Evolutionary conservation across 2,888 invertebrate genomes (phyloP).

Genomic region (Synergus gifuensis): DNA sequence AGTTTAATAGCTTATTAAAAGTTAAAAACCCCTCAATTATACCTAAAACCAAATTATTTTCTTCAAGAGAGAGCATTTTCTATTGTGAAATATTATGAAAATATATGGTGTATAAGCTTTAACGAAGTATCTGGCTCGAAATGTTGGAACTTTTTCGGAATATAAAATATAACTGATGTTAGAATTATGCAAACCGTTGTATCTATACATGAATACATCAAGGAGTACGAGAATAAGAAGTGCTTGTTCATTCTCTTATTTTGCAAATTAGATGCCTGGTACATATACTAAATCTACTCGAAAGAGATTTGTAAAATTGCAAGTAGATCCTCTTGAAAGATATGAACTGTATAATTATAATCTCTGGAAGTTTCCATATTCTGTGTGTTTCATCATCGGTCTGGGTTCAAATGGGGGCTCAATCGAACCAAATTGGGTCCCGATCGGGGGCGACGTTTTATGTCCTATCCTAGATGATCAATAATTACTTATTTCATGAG

Average conservation of each 20-base stretch:
- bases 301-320: background rate
- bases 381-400: background rate
- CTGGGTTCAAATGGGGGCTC: too few relatives aligned
- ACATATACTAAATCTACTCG: background rate
- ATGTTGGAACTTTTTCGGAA: background rate
- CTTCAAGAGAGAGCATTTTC: background rate
- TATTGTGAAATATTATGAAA: background rate
- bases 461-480: too few relatives aligned
- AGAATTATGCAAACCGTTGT: background rate
- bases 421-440: too few relatives aligned
- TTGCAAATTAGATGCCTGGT: background rate
- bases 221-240: background rate
- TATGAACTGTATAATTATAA: background rate
- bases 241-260: background rate
- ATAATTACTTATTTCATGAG: too few relatives aligned
- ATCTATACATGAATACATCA: background rate
- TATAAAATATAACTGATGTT: background rate
- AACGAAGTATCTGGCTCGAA: background rate
- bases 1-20: background rate
- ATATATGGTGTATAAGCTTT: background rate
- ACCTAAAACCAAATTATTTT: background rate
- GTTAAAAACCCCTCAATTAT: background rate
- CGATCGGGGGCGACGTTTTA: too few relatives aligned
- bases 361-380: background rate
- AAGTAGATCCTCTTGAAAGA: background rate